Percentiles rank a stretch among this genome's conserved stretches.
Conservation (phyloP, 2,113 vertebrate species). For the Stegostoma tigrinum region DNA sequence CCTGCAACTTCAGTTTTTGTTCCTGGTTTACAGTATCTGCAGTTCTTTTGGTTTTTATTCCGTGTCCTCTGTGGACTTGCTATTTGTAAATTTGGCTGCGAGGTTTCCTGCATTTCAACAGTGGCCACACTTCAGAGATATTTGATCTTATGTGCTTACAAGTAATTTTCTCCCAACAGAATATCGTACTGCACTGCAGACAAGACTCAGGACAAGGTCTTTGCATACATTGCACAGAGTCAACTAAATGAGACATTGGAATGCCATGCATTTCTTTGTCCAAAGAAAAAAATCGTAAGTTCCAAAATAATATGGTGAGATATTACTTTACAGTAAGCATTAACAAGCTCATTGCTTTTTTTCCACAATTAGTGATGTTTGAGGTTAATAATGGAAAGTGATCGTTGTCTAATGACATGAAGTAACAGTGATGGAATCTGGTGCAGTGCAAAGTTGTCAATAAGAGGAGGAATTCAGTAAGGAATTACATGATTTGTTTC, state of each 20-base stretch:
- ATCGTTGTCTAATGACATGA: not conserved
- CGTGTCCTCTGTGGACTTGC: not conserved
- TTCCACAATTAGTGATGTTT: not conserved
- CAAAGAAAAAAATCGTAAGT: conserved; percentile 85
- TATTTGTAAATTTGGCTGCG: not conserved
- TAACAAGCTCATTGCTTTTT: not conserved
- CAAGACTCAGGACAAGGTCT: conserved; percentile 87
- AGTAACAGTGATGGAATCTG: not conserved
- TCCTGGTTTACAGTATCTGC: too few relatives aligned
- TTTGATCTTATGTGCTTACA: not conserved
- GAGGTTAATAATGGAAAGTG: not conserved
- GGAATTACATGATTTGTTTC: conserved; percentile 10
- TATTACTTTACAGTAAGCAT: not conserved
- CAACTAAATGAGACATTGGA: conserved; percentile 74
- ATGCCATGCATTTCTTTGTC: conserved; percentile 82
- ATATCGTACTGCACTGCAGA: conserved; percentile 89
- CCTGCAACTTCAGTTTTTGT: too few relatives aligned
- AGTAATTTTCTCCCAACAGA: conserved; percentile 51
- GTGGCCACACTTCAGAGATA: not conserved
- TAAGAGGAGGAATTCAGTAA: not conserved
- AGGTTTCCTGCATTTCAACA: not conserved
- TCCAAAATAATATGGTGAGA: not conserved
- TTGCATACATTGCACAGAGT: conserved; percentile 81
- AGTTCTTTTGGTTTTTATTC: too few relatives aligned
- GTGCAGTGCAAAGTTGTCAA: not conserved